These are phyloP conservation scores for Myiotriccus ornatus DNA, from an alignment of 2,797 vertebrate genomes.

Conservation along the genomic window DNA sequence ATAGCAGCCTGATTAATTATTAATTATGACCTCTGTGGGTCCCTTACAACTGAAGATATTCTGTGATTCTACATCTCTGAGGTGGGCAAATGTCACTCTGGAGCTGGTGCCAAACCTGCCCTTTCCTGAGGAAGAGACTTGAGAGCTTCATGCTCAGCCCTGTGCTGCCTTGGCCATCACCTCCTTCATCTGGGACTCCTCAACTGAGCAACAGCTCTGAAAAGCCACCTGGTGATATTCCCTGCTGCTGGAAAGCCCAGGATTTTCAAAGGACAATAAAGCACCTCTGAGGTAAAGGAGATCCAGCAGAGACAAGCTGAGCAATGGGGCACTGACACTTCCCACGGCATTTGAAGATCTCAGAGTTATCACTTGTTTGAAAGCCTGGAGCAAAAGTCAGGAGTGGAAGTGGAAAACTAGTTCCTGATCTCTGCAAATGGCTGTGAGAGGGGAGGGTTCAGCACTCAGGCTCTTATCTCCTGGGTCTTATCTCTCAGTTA, in stretches of 20 bases:
- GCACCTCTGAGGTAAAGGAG: background rate
- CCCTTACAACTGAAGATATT: background rate
- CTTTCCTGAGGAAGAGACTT: background rate
- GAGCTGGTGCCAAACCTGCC: background rate
- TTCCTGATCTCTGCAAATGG: background rate
- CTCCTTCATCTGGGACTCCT: background rate
- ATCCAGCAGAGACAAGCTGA: background rate
- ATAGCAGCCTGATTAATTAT: background rate
- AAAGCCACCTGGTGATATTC: background rate
- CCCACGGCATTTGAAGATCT: background rate
- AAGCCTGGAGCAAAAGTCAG: background rate
- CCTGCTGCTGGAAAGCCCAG: background rate
- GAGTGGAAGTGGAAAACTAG: background rate
- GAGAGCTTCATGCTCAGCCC: background rate
- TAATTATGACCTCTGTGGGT: background rate
- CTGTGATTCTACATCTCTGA: background rate
- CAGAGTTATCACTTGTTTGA: background rate
- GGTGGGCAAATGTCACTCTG: background rate
- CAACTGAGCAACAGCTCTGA: background rate
- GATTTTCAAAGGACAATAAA: background rate
- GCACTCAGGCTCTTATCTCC: background rate
- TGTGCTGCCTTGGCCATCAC: background rate
- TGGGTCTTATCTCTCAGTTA: background rate
- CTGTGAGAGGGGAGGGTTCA: background rate
- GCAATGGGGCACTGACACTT: rapidly evolving